Conservation (phyloP, 92 coral and sea anemone species). For the Epizoanthus stellaris region DNA sequence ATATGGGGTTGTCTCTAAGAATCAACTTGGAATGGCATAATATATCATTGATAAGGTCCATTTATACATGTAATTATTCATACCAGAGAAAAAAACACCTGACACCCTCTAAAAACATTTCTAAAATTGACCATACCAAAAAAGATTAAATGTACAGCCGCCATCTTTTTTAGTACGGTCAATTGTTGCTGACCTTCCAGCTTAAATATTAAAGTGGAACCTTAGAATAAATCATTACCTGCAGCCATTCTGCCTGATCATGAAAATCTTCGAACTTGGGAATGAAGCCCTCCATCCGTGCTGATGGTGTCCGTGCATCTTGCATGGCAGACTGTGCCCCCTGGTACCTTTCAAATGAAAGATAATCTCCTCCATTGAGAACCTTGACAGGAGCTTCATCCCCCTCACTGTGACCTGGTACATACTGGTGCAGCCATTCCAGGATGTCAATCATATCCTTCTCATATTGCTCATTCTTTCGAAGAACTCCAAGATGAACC, state of each 20-base stretch:
- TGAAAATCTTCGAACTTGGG: slow-evolving; percentile 72
- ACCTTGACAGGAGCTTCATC: slow-evolving; percentile 47
- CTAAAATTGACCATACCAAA: not conserved
- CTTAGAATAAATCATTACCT: slow-evolving; percentile 31
- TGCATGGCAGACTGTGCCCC: slow-evolving; percentile 70
- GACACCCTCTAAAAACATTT: too few species aligned
- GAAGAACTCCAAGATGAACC: slow-evolving; percentile 66
- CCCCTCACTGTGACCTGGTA: slow-evolving; percentile 56
- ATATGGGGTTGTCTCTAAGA: too few species aligned
- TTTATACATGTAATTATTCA: too few species aligned
- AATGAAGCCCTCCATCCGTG: slow-evolving; percentile 53
- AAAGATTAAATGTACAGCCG: too few species aligned
- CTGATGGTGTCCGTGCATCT: slow-evolving; percentile 67
- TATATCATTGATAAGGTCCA: too few species aligned
- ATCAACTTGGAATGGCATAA: too few species aligned
- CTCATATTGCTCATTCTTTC: slow-evolving; percentile 75
- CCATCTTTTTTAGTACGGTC: too few species aligned
- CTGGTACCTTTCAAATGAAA: slow-evolving; percentile 64
- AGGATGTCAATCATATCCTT: slow-evolving; percentile 68
- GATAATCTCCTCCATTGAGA: slow-evolving; percentile 70
- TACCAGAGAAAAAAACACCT: not conserved
- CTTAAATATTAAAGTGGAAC: not conserved
- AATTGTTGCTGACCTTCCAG: not conserved
- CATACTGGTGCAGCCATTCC: slow-evolving; percentile 57
- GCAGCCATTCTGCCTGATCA: slow-evolving; percentile 48